Percentiles rank a stretch among this genome's conserved stretches.
Conservation (phyloP, 2,113 vertebrate species). For the Camelus bactrianus region DNA sequence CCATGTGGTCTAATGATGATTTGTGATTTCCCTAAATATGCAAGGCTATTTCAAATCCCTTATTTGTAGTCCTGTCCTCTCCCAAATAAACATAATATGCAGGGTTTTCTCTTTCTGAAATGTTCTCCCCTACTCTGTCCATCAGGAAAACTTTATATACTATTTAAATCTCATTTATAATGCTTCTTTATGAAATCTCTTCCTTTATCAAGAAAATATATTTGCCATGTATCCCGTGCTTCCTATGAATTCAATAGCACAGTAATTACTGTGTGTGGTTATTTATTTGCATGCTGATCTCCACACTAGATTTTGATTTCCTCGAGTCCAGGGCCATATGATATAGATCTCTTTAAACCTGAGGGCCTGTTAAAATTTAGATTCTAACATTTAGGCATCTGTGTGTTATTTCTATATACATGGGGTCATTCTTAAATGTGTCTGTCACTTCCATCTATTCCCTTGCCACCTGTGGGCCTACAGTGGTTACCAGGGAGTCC, state of each 20-base stretch:
- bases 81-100: background rate
- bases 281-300: background rate
- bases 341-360: background rate
- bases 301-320: background rate
- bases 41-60: background rate
- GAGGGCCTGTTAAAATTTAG: background rate
- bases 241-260: background rate
- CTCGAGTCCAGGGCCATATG: background rate
- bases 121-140: background rate
- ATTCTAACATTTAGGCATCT: background rate
- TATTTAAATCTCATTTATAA: conserved; percentile 11
- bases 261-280: background rate
- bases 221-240: background rate
- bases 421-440: background rate
- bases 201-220: background rate
- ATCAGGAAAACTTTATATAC: background rate
- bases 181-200: background rate
- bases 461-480: background rate
- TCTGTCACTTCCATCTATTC: background rate
- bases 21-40: background rate
- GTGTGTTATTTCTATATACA: background rate
- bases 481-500: background rate
- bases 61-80: background rate
- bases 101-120: background rate
- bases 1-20: too few relatives aligned